A percentile compares a stretch with the other conserved stretches of the same genome.
Conservation (phyloP, 2,888 invertebrate species). For the Noctua pronuba region DNA sequence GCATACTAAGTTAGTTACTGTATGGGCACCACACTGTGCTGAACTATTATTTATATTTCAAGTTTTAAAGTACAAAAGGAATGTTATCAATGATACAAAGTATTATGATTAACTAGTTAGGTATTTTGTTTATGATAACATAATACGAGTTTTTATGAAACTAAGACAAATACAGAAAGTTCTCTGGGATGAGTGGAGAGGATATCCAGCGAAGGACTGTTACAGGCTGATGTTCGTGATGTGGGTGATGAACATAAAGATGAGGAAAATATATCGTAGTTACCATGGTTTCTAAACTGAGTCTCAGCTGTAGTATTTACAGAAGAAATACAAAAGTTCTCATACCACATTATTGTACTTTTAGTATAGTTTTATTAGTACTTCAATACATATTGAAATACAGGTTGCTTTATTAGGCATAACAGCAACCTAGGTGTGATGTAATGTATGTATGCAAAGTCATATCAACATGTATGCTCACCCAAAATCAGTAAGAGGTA, state of each 20-base stretch:
- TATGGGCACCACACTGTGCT: neutral
- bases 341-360: slow-evolving; percentile 31
- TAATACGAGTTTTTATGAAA: neutral
- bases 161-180: neutral
- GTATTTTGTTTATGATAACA: slow-evolving; percentile 9
- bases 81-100: slow-evolving; percentile 26
- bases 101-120: slow-evolving; percentile 17
- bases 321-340: slow-evolving; percentile 41
- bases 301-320: slow-evolving; percentile 1
- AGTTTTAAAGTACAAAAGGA: neutral
- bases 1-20: slow-evolving; percentile 44
- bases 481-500: slow-evolving; percentile 62
- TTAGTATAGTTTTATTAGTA: slow-evolving; percentile 20
- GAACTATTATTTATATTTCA: neutral
- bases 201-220: neutral
- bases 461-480: slow-evolving; percentile 56
- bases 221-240: neutral
- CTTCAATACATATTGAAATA: slow-evolving; percentile 32
- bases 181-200: neutral
- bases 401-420: slow-evolving; percentile 19
- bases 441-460: slow-evolving; percentile 40
- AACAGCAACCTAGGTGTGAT: slow-evolving; percentile 38
- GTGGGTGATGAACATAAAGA: neutral
- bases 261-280: slow-evolving; percentile 14
- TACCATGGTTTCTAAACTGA: slow-evolving; percentile 9